Evolutionary conservation across 1,140 invertebrate genomes (phyloP), one percentile per base, ranked within the genome.

Genomic region (Trissolcus basalis): DNA sequence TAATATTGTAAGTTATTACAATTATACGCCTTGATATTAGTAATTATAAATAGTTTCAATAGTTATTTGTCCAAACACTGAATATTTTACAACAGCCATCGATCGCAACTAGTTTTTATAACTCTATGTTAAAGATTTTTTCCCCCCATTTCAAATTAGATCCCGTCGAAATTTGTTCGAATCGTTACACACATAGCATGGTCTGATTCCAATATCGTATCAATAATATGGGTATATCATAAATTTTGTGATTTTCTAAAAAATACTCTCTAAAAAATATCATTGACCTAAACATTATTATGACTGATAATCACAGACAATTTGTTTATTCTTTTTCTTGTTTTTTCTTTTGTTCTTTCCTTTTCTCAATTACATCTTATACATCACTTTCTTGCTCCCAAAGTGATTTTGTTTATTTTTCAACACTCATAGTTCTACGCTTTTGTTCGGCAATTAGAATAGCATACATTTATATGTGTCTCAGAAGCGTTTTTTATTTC

Each of bases 231-330:
- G 78, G 74, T 87, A 86, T 86, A 86, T 86, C 71, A 82, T 87
- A 87, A 87, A 87, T 87, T 87, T 87, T 87, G 86, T 86, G 84
- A 87, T 86, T 84, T 86, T 83, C 85, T 87, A 87, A 87, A 87
- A 87, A 87, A 87, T 87, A 87, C 85, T 82, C 81, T 87, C 85
- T 87, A 87, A 87, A 87, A 87, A 87, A 87, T 87, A 87, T 86
- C 19, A 82, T 87, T 69, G 85, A 86, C 85, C 86, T 87, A 86
- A 86, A 87, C 85, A 87, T 87, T 87, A 86, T 87, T 87, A 87
- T 86, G 86, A 87, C 86, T 86, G 86, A 86, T 86, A 87, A 87
- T 87, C 86, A 87, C 85, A 86, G 85, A 87, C 84, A 86, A 86
- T 87, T 86, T 86, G 80, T 82, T 82, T 58, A 79, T 14, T 44